Evolutionary conservation across 2,888 invertebrate genomes (phyloP).

Genomic region (Exephanes ischioxanthus): DNA sequence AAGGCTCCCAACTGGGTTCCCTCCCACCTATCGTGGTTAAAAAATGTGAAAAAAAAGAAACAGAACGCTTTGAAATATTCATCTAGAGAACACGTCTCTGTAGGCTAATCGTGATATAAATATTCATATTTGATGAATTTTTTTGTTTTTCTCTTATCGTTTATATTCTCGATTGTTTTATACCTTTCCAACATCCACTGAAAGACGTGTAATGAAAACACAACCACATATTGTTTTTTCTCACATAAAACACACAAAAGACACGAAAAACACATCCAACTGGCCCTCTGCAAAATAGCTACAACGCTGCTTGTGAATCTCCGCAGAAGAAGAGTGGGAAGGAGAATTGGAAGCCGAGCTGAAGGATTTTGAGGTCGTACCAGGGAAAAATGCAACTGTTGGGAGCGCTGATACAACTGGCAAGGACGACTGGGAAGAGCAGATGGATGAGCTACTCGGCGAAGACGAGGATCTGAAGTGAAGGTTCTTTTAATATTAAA

Average conservation of each 20-base stretch:
- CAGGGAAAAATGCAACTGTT: constrained; percentile 80
- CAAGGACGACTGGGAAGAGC: constrained; percentile 89
- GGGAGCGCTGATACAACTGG: constrained; percentile 62
- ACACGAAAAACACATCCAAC: constrained; percentile 73
- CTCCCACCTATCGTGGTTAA: constrained; percentile 53
- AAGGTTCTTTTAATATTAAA: constrained; percentile 67
- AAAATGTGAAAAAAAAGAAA: not conserved
- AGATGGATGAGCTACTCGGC: constrained; percentile 90
- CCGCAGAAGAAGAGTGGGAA: constrained; percentile 96
- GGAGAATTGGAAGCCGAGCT: constrained; percentile 97
- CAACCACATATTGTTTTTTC: constrained; percentile 48
- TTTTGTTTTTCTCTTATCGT: constrained; percentile 1
- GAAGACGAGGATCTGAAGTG: constrained; percentile 88
- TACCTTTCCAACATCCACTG: constrained; percentile 44
- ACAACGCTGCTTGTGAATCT: constrained; percentile 83
- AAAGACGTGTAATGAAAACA: constrained; percentile 53
- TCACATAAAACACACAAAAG: constrained; percentile 57
- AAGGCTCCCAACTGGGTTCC: constrained; percentile 63
- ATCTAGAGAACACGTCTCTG: constrained; percentile 32
- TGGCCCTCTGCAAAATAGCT: constrained; percentile 81
- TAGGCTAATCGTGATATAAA: not conserved
- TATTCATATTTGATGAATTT: not conserved
- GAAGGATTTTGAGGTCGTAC: constrained; percentile 97
- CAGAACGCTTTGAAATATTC: constrained; percentile 11
- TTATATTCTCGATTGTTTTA: constrained; percentile 36